These are phyloP conservation scores for Drosophila kepulauana DNA, from an alignment of 1,140 invertebrate genomes.

Conservation along the genomic window DNA sequence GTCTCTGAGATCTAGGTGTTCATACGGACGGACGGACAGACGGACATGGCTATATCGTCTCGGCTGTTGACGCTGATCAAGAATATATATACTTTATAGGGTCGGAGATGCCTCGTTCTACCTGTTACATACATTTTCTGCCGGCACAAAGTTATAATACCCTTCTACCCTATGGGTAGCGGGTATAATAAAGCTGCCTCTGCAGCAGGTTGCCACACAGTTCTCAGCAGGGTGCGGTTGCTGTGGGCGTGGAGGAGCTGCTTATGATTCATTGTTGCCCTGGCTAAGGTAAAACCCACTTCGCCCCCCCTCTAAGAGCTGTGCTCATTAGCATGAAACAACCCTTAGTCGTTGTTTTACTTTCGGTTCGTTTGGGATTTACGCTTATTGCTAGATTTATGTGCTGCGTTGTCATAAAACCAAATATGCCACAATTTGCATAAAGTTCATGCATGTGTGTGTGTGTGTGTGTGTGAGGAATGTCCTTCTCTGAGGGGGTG, in stretches of 20 bases:
- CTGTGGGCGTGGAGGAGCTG: slow-evolving; percentile 30
- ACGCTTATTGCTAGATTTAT: slow-evolving; percentile 66
- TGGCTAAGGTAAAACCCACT: slow-evolving; percentile 51
- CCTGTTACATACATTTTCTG: no score
- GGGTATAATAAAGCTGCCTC: not conserved
- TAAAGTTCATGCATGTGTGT: slow-evolving; percentile 54
- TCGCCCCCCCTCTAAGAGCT: not conserved
- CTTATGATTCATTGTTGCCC: slow-evolving; percentile 71
- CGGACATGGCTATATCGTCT: no score
- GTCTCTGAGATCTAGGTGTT: no score
- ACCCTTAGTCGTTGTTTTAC: slow-evolving; percentile 43
- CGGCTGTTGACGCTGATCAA: no score
- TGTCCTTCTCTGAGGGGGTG: not conserved
- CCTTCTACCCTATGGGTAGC: no score
- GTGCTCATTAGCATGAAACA: slow-evolving; percentile 71
- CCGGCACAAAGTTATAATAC: no score
- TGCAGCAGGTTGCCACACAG: slow-evolving; percentile 20
- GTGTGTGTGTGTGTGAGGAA: not conserved
- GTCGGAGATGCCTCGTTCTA: no score
- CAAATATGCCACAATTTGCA: slow-evolving; percentile 70
- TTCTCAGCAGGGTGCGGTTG: slow-evolving; percentile 29
- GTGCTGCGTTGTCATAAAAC: slow-evolving; percentile 70
- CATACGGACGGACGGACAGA: no score
- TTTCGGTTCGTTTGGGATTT: slow-evolving; percentile 40
- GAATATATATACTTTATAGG: no score